A percentile compares a stretch with the other conserved stretches of the same genome.
Evolutionary conservation across 2,888 invertebrate genomes (phyloP).

Genomic region (Papilio gigon): DNA sequence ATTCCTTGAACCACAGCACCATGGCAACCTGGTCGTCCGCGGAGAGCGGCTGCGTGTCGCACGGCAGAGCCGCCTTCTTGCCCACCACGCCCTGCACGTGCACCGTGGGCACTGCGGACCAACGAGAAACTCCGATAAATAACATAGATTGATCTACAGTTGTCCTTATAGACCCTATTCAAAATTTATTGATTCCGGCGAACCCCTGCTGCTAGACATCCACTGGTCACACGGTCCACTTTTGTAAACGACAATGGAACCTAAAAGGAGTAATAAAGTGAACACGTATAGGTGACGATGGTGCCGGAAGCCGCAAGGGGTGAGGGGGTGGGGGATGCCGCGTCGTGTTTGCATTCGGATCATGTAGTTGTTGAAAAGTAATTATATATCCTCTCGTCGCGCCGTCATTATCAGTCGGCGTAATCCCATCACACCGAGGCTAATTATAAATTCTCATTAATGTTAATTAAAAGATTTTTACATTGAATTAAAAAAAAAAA

Average conservation of each 20-base stretch:
- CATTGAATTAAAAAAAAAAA: not conserved
- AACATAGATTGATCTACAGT: no score
- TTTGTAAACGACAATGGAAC: no score
- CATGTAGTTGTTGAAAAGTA: conserved; percentile 17
- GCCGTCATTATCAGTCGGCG: conserved; percentile 2
- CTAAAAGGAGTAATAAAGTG: no score
- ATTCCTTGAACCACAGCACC: conserved; percentile 95
- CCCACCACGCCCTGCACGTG: conserved; percentile 91
- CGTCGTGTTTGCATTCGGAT: not conserved
- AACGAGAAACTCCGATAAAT: not conserved
- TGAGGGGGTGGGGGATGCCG: no score
- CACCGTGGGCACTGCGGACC: conserved; percentile 87
- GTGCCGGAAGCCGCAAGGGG: no score
- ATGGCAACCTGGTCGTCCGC: conserved; percentile 90
- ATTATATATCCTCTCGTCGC: conserved; percentile 18
- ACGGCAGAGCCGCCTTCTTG: conserved; percentile 92
- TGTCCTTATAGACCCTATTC: no score
- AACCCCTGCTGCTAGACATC: no score
- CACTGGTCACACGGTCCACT: no score
- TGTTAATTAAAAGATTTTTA: conserved; percentile 12
- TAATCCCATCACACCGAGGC: conserved; percentile 3
- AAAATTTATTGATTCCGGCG: no score
- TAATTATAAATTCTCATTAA: conserved; percentile 18
- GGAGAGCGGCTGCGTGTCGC: conserved; percentile 90
- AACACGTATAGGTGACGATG: not conserved